phyloP scores from a whole-genome alignment of 2,797 vertebrate genomes.

The Natrix natrix region DNA sequence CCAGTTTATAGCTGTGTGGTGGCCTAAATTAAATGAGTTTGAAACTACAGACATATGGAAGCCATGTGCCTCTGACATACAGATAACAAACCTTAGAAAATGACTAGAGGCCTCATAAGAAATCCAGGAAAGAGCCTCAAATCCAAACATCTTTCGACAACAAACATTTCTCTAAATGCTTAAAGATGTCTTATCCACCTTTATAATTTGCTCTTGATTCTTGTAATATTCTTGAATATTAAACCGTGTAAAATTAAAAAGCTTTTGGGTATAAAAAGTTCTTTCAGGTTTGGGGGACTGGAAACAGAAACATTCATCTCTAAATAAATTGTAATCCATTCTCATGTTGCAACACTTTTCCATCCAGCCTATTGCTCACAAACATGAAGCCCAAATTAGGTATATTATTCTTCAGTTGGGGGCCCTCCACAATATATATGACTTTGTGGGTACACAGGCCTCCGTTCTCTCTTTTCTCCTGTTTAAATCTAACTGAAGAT shows the following conservation, averaged over 20 bases:
- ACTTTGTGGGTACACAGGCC: not conserved
- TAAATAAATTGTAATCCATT: not conserved
- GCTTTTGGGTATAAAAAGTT: not conserved
- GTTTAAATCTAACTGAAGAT: not conserved
- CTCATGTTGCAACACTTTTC: not conserved
- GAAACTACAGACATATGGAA: slow-evolving; percentile 8
- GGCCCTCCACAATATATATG: not conserved
- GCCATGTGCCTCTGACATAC: slow-evolving; percentile 15
- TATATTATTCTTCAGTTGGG: not conserved
- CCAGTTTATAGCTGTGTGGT: slow-evolving; percentile 2
- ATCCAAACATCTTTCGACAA: not conserved
- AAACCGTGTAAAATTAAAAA: not conserved
- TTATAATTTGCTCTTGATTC: not conserved
- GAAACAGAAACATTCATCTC: not conserved
- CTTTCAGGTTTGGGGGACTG: not conserved
- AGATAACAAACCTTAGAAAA: slow-evolving; percentile 15
- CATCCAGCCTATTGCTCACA: no score
- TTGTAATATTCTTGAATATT: not conserved
- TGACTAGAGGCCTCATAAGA: slow-evolving; percentile 23
- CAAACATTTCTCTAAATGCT: not conserved
- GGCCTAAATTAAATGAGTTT: slow-evolving; percentile 27
- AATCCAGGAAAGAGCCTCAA: slow-evolving; percentile 4
- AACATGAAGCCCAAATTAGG: not conserved
- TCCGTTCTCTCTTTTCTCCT: not conserved
- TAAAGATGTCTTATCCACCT: not conserved